Base-by-base conservation (phyloP, 2,888 invertebrate genomes). In the Hetaerina titia region DNA sequence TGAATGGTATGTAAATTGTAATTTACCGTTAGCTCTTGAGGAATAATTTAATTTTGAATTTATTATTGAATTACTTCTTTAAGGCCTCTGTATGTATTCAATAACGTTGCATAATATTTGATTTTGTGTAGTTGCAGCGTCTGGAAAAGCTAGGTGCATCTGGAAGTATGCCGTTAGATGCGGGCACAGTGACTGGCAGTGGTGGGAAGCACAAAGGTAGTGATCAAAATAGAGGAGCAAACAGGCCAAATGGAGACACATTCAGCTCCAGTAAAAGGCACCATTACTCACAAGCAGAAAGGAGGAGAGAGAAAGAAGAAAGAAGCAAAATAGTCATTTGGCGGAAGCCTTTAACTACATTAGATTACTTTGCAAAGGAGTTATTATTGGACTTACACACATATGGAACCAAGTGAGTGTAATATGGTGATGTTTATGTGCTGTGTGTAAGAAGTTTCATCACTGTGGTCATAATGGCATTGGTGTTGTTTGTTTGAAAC, bases 321-420 rank as follows among this genome's bases (percentile, higher is more conserved):
- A 96, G 98, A 96, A 97, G 98, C 97, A 96, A 97, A 95, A 96
- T 98, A 95, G 98, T 99, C 95, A 97, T 99, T 95, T 99, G 99
- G 98, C 97, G 98, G 96, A 97, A 98, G 96, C 99, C 99, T 15
- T 96, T 99, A 95, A 97, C 97, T 96, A 99, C 99, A 4, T 96
- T 98, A 95, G 98, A 98, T 96, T 99, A 98, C 97, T 98, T 98
- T 97, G 97, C 97, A 96, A 97, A 97, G 96, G 99, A 99, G 97
- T 97, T 98, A 95, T 97, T 97, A 95, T 97, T 98, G 96, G 97
- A 98, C 96, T 97, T 97, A 96, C 97, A 97, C 95, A 97, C 97
- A 94, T 97, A 97, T 96, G 97, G 97, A 96, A 97, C 96, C 96
- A 97, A 97, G 98, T 98, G 96, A 97, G 97, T 96, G 13, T 56